phyloP scores from a whole-genome alignment of 2,888 invertebrate genomes.

The Apomyelois bistriatella region DNA sequence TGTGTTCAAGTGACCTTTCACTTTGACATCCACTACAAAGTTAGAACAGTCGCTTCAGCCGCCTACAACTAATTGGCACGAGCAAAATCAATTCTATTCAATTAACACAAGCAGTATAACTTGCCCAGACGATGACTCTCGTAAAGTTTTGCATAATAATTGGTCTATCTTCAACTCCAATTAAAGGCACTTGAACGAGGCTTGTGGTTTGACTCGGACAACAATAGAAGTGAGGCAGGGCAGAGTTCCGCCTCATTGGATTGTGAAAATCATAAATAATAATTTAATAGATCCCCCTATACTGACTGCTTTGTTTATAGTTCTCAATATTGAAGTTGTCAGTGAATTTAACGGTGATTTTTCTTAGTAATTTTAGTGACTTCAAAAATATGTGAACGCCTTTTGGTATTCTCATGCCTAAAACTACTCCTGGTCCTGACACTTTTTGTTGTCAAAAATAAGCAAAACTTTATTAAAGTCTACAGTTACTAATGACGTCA shows the following conservation, averaged over 20 bases:
- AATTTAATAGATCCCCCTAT: neutral
- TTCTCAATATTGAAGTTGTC: neutral
- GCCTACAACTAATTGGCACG: neutral
- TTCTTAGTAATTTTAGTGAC: too few relatives aligned
- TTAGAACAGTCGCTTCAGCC: neutral
- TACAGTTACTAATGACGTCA: too few relatives aligned
- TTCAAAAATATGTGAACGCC: too few relatives aligned
- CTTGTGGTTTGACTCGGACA: slow-evolving; percentile 28
- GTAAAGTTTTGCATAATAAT: slow-evolving; percentile 71
- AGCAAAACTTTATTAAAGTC: too few relatives aligned
- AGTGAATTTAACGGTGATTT: neutral
- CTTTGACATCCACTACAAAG: neutral
- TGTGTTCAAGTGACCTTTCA: neutral
- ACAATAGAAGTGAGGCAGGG: slow-evolving; percentile 4
- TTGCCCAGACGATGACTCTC: slow-evolving; percentile 44
- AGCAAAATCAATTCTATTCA: slow-evolving; percentile 43
- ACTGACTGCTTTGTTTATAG: neutral
- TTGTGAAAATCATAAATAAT: slow-evolving; percentile 6
- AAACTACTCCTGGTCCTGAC: too few relatives aligned
- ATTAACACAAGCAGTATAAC: slow-evolving; percentile 51
- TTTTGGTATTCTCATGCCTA: too few relatives aligned
- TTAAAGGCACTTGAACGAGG: slow-evolving; percentile 56
- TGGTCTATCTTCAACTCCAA: slow-evolving; percentile 59
- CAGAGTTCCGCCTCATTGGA: slow-evolving; percentile 7
- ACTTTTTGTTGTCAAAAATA: too few relatives aligned